Conservation (phyloP, 1,140 invertebrate species). For the Lasioglossum baleicum region DNA sequence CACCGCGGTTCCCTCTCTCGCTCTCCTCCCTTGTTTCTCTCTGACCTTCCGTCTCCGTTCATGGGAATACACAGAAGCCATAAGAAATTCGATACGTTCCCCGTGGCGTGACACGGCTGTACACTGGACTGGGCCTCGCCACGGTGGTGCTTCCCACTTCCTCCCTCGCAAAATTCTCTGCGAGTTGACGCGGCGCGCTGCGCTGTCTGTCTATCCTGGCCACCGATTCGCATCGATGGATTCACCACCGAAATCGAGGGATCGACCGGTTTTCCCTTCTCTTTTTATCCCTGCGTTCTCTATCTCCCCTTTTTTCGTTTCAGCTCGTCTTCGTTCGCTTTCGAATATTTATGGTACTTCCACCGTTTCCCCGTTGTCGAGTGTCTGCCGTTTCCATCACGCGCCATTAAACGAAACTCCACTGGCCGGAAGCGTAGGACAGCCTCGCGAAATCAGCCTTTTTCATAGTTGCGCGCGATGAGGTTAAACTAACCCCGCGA, state of each 20-base stretch:
- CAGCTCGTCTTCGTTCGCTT: background rate
- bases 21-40: conserved; percentile 16
- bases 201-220: conserved; percentile 30
- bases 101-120: conserved; percentile 70
- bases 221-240: conserved; percentile 52
- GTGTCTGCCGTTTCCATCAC: background rate
- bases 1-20: conserved; percentile 1
- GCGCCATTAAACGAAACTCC: background rate
- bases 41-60: conserved; percentile 57
- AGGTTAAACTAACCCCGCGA: too few relatives aligned
- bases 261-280: background rate
- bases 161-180: conserved; percentile 65
- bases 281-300: background rate
- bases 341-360: conserved; percentile 14
- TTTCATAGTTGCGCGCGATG: too few relatives aligned
- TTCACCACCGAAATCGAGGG: conserved; percentile 19
- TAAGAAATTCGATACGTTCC: conserved; percentile 79
- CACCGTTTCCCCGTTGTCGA: background rate
- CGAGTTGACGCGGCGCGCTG: background rate
- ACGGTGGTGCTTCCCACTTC: conserved; percentile 80
- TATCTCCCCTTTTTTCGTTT: too few relatives aligned
- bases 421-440: background rate
- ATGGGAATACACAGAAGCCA: conserved; percentile 80
- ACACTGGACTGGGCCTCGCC: conserved; percentile 55
- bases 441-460: too few relatives aligned